These are phyloP conservation scores for Dasypus novemcinctus DNA, from an alignment of 2,113 vertebrate genomes.

Conservation along the genomic window DNA sequence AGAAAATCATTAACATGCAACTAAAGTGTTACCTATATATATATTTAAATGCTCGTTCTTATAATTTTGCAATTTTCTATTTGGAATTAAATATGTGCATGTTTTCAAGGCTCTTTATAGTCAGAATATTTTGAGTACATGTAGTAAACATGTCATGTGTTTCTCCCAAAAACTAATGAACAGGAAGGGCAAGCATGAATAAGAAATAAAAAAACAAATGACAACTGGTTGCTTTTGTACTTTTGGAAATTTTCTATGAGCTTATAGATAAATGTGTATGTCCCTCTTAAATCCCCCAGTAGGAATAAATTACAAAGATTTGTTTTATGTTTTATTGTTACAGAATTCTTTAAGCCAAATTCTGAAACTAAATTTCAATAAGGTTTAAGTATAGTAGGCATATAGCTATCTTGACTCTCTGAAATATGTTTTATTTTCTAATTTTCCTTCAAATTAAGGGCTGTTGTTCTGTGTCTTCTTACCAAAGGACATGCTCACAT, in stretches of 20 bases:
- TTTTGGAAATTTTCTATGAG: neutral
- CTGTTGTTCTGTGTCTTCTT: neutral
- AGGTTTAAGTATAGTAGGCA: neutral
- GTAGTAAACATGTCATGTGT: neutral
- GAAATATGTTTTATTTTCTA: conserved; percentile 1
- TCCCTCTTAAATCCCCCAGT: neutral
- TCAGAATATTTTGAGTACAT: neutral
- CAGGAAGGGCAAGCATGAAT: neutral
- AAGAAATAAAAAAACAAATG: neutral
- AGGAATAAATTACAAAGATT: neutral
- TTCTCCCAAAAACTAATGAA: neutral
- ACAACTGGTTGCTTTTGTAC: neutral
- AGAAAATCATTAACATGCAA: neutral
- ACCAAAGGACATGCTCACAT: neutral
- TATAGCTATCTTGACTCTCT: neutral
- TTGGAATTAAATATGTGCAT: neutral
- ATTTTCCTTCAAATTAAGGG: neutral
- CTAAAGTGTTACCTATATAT: neutral
- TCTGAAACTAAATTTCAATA: neutral
- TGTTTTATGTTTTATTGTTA: neutral
- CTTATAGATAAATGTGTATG: neutral
- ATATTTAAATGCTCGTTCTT: neutral
- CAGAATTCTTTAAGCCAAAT: neutral
- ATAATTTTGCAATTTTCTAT: neutral
- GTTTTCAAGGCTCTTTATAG: neutral